A percentile compares a stretch with the other conserved stretches of the same genome.
Conservation (phyloP, 2,888 invertebrate genomes). For the Shargacucullia verbasci region DNA sequence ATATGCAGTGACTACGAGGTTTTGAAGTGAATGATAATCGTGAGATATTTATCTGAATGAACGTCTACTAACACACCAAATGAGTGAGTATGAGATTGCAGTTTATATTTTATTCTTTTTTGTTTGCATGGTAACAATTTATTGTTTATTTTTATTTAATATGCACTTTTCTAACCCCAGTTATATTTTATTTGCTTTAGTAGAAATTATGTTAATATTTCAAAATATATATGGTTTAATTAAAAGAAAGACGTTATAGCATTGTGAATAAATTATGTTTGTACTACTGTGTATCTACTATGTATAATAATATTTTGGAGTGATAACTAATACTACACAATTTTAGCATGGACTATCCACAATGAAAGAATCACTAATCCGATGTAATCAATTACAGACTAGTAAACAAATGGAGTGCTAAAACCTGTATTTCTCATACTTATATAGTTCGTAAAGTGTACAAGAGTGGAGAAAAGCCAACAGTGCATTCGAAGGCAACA, state of each 20-base stretch:
- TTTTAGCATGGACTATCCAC: conserved; percentile 33
- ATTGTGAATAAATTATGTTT: conserved; percentile 9
- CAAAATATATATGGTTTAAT: conserved; percentile 1
- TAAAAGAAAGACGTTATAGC: conserved; percentile 11
- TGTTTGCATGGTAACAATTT: conserved; percentile 41
- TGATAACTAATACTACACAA: conserved; percentile 27
- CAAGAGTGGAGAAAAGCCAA: no score
- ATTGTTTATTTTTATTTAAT: conserved; percentile 23
- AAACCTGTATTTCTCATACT: neutral
- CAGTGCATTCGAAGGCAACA: no score
- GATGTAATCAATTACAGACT: conserved; percentile 3
- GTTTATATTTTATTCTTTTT: conserved; percentile 4
- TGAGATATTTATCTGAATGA: conserved; percentile 44
- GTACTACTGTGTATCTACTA: conserved; percentile 4
- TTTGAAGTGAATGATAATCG: conserved; percentile 35
- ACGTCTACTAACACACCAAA: conserved; percentile 56
- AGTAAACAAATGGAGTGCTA: conserved; percentile 9
- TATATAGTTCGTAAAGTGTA: no score
- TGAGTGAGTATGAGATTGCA: conserved; percentile 49
- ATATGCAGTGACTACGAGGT: conserved; percentile 24
- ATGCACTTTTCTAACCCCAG: conserved; percentile 64
- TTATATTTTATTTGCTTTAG: conserved; percentile 55
- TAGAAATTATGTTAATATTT: neutral
- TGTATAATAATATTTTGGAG: conserved; percentile 24
- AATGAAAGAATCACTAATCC: conserved; percentile 11